phyloP scores from a whole-genome alignment of 2,888 invertebrate species.

The Eristalis pertinax region DNA sequence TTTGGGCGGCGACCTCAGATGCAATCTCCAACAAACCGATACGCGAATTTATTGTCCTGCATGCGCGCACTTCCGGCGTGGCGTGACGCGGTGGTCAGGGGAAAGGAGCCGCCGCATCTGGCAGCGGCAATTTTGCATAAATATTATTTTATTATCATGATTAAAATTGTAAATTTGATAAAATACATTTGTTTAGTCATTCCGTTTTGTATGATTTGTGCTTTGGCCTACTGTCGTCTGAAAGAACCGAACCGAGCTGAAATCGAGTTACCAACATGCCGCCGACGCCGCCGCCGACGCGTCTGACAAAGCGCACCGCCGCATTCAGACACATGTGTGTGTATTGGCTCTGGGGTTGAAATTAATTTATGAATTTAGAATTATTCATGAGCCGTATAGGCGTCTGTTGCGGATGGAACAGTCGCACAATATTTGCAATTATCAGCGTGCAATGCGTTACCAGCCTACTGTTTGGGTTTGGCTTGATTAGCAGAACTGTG shows the following conservation, averaged over 20 bases:
- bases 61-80: slow-evolving; percentile 37
- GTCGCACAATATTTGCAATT: background rate
- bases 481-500: background rate
- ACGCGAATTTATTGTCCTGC: slow-evolving; percentile 54
- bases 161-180: slow-evolving; percentile 70
- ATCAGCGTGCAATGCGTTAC: background rate
- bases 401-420: background rate
- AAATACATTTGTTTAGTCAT: slow-evolving; percentile 62
- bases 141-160: slow-evolving; percentile 68
- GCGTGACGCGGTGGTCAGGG: background rate
- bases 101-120: slow-evolving; percentile 3
- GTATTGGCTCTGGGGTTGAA: background rate
- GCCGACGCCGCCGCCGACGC: slow-evolving; percentile 11
- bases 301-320: slow-evolving; percentile 20
- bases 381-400: slow-evolving; percentile 35
- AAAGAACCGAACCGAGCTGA: slow-evolving; percentile 10
- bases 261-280: slow-evolving; percentile 35
- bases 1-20: slow-evolving; percentile 32
- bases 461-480: background rate
- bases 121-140: slow-evolving; percentile 42
- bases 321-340: background rate
- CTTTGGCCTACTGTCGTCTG: slow-evolving; percentile 22
- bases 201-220: slow-evolving; percentile 58
- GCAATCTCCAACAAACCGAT: slow-evolving; percentile 65
- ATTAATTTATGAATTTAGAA: slow-evolving; percentile 53